Evolutionary conservation across 2,113 vertebrate species (phyloP).

Genomic region (Aegithalos caudatus): DNA sequence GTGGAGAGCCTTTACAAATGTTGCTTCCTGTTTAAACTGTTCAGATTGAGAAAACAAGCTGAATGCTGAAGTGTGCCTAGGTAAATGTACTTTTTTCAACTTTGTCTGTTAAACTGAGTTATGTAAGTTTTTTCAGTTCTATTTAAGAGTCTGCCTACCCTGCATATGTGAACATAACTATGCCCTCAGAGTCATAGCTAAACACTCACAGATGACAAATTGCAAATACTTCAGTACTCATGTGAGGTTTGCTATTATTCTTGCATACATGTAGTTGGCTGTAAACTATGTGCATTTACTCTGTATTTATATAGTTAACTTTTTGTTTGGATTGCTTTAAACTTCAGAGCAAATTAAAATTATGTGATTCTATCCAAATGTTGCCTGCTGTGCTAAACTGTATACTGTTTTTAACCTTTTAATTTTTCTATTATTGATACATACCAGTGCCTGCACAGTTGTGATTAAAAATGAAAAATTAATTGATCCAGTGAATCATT

Average conservation of each 20-base stretch:
- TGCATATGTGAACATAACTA: slow-evolving; percentile 70
- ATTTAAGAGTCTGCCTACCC: slow-evolving; percentile 57
- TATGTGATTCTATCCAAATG: slow-evolving; percentile 39
- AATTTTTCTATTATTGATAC: background rate
- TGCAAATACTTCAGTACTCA: slow-evolving; percentile 12
- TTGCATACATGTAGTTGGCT: slow-evolving; percentile 64
- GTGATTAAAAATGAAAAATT: slow-evolving; percentile 12
- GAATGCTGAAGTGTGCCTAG: slow-evolving; percentile 28
- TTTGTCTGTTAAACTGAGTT: slow-evolving; percentile 11
- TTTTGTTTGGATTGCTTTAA: slow-evolving; percentile 70
- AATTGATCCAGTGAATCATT: background rate
- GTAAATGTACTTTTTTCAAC: background rate
- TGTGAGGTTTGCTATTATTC: slow-evolving; percentile 67
- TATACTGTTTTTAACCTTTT: background rate
- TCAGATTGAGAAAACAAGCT: background rate
- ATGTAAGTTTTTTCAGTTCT: background rate
- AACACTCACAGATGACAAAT: slow-evolving; percentile 19
- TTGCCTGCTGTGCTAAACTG: background rate
- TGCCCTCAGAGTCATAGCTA: slow-evolving; percentile 30
- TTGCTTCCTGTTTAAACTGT: slow-evolving; percentile 18
- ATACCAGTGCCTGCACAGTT: background rate
- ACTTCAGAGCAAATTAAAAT: slow-evolving; percentile 70
- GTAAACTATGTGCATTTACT: slow-evolving; percentile 72
- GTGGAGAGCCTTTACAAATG: slow-evolving; percentile 3
- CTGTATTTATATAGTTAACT: slow-evolving; percentile 70